Evolutionary conservation across 2,888 invertebrate genomes (phyloP), one percentile per base, ranked within the genome.

Genomic region (Scelioninae gen. 1): DNA sequence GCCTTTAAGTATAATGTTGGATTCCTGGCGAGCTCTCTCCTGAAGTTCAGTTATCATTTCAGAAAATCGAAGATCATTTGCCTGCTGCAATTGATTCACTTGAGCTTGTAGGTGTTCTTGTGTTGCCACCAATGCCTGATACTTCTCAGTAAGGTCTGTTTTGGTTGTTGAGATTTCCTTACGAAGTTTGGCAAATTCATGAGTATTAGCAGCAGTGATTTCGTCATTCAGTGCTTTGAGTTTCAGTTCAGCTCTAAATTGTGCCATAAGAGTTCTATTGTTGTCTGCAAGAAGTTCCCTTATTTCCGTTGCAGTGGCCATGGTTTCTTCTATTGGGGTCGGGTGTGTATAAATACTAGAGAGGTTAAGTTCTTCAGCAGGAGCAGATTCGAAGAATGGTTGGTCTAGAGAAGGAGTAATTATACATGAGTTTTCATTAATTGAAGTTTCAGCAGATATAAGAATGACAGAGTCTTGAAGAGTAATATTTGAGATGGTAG

Each of bases 81-180:
- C 8, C 8, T 51, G 51, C 1, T 23, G 0, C 51, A 51, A 29
- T 10, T 51, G 23, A n/a, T 51, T 29, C 23, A 23, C 51, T n/a
- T 51, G 51, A 9, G 29, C 8, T 11, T 51, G 51, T 10, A 51
- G 51, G 10, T 3, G 23, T 51, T 51, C 29, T 23, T 51, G 51
- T 0, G 29, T 10, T 23, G 51, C 9, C 0, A 8, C 0, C 51
- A 51, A 29, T n/a, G n/a, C 9, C 11, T 51, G 0, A 9, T 51
- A 51, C 29, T 51, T 51, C 29, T 51, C 29, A 10, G 51, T 51
- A 10, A 51, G 51, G 29, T 51, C 51, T 29, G 51, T 11, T 51
- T 29, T 51, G 3, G 10, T 51, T 6, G 51, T 10, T 23, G 29
- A 7, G 7, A 51, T 23, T n/a, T 51, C 51, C 3, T 7, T n/a